Base-by-base conservation (phyloP, 2,797 vertebrate species). In the Clarias pachynema region DNA sequence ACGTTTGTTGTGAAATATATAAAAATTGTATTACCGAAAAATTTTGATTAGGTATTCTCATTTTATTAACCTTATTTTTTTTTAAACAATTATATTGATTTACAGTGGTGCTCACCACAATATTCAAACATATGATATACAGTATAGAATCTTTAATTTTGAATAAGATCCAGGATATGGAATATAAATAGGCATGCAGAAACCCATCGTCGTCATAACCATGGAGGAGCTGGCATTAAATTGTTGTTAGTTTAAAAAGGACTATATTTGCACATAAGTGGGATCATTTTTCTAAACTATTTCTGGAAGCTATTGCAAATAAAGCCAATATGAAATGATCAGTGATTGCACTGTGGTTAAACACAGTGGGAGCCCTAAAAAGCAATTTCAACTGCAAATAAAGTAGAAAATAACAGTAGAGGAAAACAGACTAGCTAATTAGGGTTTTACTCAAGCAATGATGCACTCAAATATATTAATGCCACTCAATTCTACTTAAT, bases 341-440 rank as follows among this genome's bases (percentile, higher is more conserved):
- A 77, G 53, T 77, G 3, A 31, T 77, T 59, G 53, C 20, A 14
- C 29, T 78, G 75, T 78, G 31, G 57, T 79, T 79, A 79, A 60
- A 40, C 77, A 79, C 59, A 40, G 29, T 79, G 31, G 31, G 31
- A 6, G 31, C 77, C 31, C 22, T 59, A 59, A 79, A 77, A 62
- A 40, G 20, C 56, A 37, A 78, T 78, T 78, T 10, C 57, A 37
- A 15, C 2, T 59, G 56, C 26, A 78, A 15, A 78, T 59, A 77
- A 77, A 59, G 29, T 77, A 34, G 18, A 59, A 60, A 60, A 78
- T 60, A 78, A 60, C 75, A 79, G 31, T 40, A 22, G 22, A 62
- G 57, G 22, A 34, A 62, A 62, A 60, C 22, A 40, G 22, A 16
- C 29, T 60, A 62, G 29, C 57, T 79, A 62, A 79, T 79, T 79